These are phyloP conservation scores for Thermophis baileyi DNA, from an alignment of 2,113 vertebrate genomes.

Conservation along the genomic window DNA sequence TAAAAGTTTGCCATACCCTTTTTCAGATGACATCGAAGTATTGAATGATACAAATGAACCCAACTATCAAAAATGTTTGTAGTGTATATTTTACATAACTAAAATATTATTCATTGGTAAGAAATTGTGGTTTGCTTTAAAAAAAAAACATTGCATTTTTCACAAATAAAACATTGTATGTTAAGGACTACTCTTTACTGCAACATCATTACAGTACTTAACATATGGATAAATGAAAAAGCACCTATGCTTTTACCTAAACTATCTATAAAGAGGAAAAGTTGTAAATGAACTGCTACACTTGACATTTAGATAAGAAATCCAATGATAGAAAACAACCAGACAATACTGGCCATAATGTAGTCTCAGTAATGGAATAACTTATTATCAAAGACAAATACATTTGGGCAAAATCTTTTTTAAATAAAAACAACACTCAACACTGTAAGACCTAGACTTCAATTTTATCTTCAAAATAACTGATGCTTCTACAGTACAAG, in stretches of 20 bases:
- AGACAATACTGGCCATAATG: conserved; percentile 64
- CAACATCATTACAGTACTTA: background rate
- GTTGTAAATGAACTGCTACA: conserved; percentile 69
- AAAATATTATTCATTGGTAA: conserved; percentile 39
- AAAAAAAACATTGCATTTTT: conserved; percentile 12
- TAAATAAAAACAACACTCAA: conserved; percentile 54
- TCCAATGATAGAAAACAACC: conserved; percentile 65
- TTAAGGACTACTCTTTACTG: conserved; percentile 18
- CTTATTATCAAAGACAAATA: conserved; percentile 58
- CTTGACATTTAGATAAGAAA: conserved; percentile 73
- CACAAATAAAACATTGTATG: conserved; percentile 34
- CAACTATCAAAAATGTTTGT: conserved; percentile 38
- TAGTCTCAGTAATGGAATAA: conserved; percentile 48
- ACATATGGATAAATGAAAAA: conserved; percentile 28
- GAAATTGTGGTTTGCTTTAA: background rate
- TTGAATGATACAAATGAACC: conserved; percentile 44
- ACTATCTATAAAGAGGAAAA: conserved; percentile 63
- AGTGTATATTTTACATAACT: conserved; percentile 30
- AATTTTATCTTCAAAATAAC: conserved; percentile 63
- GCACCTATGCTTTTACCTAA: conserved; percentile 38
- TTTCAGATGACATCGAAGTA: conserved; percentile 28
- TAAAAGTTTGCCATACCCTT: conserved; percentile 2
- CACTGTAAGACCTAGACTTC: conserved; percentile 57
- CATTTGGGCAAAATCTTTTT: conserved; percentile 57
- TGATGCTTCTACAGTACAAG: conserved; percentile 59